Evolutionary conservation across 2,113 vertebrate species (phyloP).

Genomic region (Saguinus midas): DNA sequence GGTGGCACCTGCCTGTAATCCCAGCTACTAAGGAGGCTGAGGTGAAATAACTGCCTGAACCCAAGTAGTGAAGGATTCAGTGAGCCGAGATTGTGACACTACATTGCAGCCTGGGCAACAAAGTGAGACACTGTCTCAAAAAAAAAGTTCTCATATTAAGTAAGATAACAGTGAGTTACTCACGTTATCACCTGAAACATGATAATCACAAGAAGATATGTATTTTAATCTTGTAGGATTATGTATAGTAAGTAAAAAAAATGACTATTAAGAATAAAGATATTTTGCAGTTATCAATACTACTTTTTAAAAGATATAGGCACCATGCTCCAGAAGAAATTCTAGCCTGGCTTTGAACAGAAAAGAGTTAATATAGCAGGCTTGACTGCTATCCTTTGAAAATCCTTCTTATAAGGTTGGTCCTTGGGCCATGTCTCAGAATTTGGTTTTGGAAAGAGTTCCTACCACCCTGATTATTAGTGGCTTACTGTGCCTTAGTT

Average conservation of each 20-base stretch:
- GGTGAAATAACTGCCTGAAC: no score
- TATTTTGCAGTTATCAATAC: neutral
- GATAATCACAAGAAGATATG: neutral
- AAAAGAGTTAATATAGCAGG: neutral
- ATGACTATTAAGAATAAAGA: neutral
- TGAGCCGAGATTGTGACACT: no score
- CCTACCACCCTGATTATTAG: neutral
- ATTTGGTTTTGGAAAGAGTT: neutral
- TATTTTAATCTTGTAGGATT: neutral
- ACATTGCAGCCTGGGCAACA: no score
- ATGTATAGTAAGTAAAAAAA: neutral
- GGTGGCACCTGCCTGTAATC: no score
- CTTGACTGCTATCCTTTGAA: neutral
- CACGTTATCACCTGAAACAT: neutral
- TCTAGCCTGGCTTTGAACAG: neutral
- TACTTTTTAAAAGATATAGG: neutral
- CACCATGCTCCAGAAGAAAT: neutral
- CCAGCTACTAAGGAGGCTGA: no score
- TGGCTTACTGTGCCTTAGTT: neutral
- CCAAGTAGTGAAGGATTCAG: no score
- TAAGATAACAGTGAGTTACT: neutral
- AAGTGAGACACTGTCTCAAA: no score
- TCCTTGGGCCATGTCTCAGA: neutral
- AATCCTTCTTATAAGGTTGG: neutral
- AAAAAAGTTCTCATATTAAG: neutral